Evolutionary conservation across 2,888 invertebrate species (phyloP), one percentile per base, ranked within the genome.

Genomic region (Ametastegia equiseti): DNA sequence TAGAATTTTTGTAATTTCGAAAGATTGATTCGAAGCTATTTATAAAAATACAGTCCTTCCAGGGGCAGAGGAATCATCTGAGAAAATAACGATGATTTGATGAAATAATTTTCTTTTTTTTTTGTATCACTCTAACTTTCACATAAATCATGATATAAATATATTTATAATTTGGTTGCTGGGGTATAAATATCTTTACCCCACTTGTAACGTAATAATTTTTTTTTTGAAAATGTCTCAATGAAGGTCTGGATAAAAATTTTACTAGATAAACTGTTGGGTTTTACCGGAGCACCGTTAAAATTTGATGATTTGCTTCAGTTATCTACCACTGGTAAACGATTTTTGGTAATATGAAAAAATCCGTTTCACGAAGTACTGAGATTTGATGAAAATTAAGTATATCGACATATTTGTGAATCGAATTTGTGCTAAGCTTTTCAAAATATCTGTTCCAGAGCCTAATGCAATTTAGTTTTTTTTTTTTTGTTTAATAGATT

Each of bases 11-110:
- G 42, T 42, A 19, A 78, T 78, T 78, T 78, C 54, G 42, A 42
- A 78, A 60, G 15, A 60, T 78, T 78, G 60, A 78, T 78, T 78
- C 78, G 63, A 78, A 63, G 60, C 60, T 60, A 30, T 78, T 60
- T 78, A 78, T 57, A 78, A 78, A 78, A 78, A 78, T 78, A 78
- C 78, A 78, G 42, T 78, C 78, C 78, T 78, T 78, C 45, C 63
- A 30, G 78, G 63, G 42, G 30, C 39, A 36, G 65, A 78, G 33
- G 30, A 42, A n/a, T 60, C 3, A 67, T 78, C 36, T 57, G 42
- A 42, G 30, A 42, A 42, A 78, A 57, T 78, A 78, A 78, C 45
- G 39, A 78, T 78, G 42, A 63, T 60, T 78, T 42, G 39, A 27
- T 42, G 54, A 54, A 50, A 54, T 19, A 42, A 1, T 15, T 42